Conservation (phyloP, 2,113 vertebrate genomes). For the Bubo scandiacus region DNA sequence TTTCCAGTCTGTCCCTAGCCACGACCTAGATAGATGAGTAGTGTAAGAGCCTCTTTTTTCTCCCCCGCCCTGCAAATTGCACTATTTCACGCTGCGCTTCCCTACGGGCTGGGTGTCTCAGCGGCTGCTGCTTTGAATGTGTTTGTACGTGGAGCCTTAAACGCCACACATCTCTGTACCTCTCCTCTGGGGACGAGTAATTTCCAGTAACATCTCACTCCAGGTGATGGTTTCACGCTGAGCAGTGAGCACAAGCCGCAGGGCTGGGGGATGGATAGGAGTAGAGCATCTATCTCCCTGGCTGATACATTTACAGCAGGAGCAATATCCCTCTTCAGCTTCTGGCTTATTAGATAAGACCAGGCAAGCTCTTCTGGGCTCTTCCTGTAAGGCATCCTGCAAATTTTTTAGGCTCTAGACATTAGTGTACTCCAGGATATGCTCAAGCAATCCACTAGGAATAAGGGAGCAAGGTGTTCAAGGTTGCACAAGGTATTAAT, state of each 20-base stretch:
- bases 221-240: background rate
- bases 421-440: background rate
- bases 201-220: background rate
- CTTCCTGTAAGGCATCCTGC: background rate
- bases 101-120: background rate
- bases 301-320: background rate
- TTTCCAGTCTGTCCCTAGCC: background rate
- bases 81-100: background rate
- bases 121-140: background rate
- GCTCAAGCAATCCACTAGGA: background rate
- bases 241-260: rapidly evolving
- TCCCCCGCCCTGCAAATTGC: rapidly evolving
- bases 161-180: background rate
- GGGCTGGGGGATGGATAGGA: background rate
- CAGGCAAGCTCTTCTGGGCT: background rate
- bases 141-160: background rate
- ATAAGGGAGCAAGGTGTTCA: background rate
- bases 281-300: background rate
- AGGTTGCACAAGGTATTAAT: background rate
- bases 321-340: background rate
- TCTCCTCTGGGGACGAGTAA: background rate
- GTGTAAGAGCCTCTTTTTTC: background rate
- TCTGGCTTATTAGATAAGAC: background rate
- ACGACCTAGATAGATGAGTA: background rate
- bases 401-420: background rate